Evolutionary conservation across 2,888 invertebrate genomes (phyloP), one percentile per base, ranked within the genome.

Genomic region (Myopa testacea): DNA sequence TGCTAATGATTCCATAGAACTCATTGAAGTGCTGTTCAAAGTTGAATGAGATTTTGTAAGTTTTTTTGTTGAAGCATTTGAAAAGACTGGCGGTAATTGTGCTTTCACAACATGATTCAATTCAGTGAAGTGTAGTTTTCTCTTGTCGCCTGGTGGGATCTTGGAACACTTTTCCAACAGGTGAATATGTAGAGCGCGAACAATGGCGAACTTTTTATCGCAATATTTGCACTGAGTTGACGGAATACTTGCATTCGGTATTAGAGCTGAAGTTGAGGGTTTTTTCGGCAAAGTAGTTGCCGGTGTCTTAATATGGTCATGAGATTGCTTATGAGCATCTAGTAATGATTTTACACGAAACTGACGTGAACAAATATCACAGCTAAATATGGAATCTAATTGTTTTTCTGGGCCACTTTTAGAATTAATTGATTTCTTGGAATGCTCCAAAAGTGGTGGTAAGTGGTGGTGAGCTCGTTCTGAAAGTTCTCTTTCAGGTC

Each of bases 131-230:
- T 85, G 71, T 1, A 88, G 82, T 45, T 88, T 88, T 34, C 85
- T 86, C 78, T 87, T 87, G 4, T 87, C 87, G 0, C 76, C 78
- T 12, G 88, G 88, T 8, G 88, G 88, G 78, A 88, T 88, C 81
- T 88, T 88, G 37, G 82, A 80, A 75, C 88, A 88, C 40, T 88
- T 87, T 78, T 87, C 84, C 82, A 88, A 81, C 19, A 88, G 82
- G 77, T 88, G 88, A 65, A 87, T 88, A 76, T 84, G 84, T 4
- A 88, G 80, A 0, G 88, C 86, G 16, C 85, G 86, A 16, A 84
- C 80, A 65, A 88, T 78, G 1, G 86, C 87, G 67, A 88, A 88
- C 70, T 84, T 86, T 72, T 88, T 88, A 80, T 88, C 88, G 74
- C 88, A 88, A 77, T 84, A 88, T 75, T 86, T 86, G 80, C 88